Conservation (phyloP, 2,888 invertebrate species). For the Pollenia labialis region DNA sequence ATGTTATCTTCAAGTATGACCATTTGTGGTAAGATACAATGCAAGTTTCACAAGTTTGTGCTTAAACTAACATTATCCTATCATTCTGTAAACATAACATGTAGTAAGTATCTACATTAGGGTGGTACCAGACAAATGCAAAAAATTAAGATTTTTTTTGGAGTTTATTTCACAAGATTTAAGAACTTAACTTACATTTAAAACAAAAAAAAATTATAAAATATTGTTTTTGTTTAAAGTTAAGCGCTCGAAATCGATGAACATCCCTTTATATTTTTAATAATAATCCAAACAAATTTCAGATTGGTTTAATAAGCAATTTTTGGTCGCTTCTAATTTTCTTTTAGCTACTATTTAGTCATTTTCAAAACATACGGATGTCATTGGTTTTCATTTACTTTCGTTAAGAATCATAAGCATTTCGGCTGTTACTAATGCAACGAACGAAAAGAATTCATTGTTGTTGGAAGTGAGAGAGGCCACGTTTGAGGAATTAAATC, state of each 20-base stretch:
- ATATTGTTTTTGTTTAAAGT: too few relatives aligned
- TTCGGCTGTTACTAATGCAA: not conserved
- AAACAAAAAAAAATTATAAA: too few relatives aligned
- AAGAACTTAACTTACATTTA: too few relatives aligned
- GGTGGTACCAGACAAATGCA: too few relatives aligned
- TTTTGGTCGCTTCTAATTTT: too few relatives aligned
- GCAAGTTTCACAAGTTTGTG: not conserved
- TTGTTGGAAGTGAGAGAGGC: not conserved
- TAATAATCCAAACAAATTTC: too few relatives aligned
- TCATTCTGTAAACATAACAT: not conserved
- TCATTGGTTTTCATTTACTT: constrained; percentile 52
- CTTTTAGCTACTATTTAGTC: not conserved
- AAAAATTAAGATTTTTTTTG: too few relatives aligned
- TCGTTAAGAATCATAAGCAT: constrained; percentile 10
- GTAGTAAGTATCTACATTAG: not conserved
- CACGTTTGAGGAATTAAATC: constrained; percentile 25
- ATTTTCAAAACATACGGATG: constrained; percentile 10
- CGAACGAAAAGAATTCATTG: not conserved
- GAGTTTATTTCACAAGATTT: too few relatives aligned
- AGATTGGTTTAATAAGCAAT: too few relatives aligned
- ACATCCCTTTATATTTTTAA: too few relatives aligned
- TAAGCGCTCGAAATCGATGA: too few relatives aligned
- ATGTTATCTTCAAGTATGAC: constrained; percentile 24
- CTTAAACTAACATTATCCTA: not conserved
- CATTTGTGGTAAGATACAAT: constrained; percentile 12